Conservation (phyloP, 2,888 invertebrate genomes). For the Tinea pellionella region DNA sequence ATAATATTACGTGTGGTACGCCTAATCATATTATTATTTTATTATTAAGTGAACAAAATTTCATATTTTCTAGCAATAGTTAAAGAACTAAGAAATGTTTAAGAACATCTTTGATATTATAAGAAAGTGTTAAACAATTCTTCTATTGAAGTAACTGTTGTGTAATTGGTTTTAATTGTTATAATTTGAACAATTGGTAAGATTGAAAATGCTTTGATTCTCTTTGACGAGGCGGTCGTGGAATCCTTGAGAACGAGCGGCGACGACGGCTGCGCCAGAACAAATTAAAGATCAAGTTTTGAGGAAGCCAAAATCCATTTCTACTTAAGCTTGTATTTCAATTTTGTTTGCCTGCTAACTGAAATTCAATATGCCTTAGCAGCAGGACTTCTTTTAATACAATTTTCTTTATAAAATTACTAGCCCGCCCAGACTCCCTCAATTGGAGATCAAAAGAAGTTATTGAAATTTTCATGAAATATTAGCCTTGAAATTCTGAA, state of each 20-base stretch:
- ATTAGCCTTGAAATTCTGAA: not conserved
- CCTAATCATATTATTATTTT: no score
- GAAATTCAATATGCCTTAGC: not conserved
- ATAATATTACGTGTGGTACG: no score
- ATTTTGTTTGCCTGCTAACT: constrained; percentile 10
- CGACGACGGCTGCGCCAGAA: constrained; percentile 13
- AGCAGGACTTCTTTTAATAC: not conserved
- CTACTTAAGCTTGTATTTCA: constrained; percentile 12
- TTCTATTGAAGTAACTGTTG: not conserved
- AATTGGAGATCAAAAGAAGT: not conserved
- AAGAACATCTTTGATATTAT: no score
- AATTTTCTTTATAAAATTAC: not conserved
- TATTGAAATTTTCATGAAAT: not conserved
- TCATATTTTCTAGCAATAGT: no score
- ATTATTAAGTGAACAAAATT: no score
- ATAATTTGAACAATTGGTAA: constrained; percentile 1
- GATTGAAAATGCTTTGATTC: not conserved
- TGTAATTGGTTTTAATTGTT: not conserved
- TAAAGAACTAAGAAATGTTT: no score
- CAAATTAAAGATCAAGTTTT: constrained; percentile 16
- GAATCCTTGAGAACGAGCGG: constrained; percentile 3
- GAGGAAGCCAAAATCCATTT: constrained; percentile 8
- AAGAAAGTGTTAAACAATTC: not conserved
- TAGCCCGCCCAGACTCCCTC: not conserved
- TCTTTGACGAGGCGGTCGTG: constrained; percentile 11